phyloP scores from a whole-genome alignment of 2,113 vertebrate genomes.

The Oriolus oriolus region DNA sequence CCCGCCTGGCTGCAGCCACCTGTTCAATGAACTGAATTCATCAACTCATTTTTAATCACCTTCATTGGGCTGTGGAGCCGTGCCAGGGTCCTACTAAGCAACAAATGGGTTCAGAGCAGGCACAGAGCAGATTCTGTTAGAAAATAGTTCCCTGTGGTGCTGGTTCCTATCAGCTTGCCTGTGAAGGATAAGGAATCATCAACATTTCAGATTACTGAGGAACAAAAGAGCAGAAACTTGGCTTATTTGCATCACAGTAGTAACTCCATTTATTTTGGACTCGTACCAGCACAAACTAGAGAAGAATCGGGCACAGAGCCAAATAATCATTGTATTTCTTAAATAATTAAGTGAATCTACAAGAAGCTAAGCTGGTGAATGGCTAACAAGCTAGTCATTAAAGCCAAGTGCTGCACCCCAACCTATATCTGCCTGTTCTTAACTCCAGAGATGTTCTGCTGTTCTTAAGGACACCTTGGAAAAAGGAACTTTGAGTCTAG shows the following conservation, averaged over 20 bases:
- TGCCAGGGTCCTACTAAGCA: conserved; percentile 26
- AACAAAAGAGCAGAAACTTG: conserved; percentile 17
- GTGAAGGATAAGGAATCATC: background rate
- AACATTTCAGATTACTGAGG: background rate
- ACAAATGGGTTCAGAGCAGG: conserved; percentile 30
- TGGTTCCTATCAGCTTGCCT: background rate
- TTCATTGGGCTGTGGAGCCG: background rate
- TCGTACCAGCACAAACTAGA: background rate
- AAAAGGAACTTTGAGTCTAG: background rate
- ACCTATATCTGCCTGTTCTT: background rate
- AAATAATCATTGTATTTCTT: conserved; percentile 18
- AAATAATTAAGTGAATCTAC: background rate
- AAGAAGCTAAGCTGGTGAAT: background rate
- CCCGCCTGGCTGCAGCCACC: background rate
- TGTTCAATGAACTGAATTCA: background rate
- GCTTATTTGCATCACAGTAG: background rate
- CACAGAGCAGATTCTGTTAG: background rate
- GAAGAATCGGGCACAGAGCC: background rate
- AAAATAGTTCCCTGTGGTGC: conserved; percentile 16
- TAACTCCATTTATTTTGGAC: conserved; percentile 18
- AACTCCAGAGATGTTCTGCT: background rate
- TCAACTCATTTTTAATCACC: background rate
- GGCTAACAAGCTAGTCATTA: background rate
- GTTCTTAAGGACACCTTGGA: background rate
- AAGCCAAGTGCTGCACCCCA: background rate